Conservation (phyloP, 2,797 vertebrate genomes). For the Helicolenus hilgendorfi region DNA sequence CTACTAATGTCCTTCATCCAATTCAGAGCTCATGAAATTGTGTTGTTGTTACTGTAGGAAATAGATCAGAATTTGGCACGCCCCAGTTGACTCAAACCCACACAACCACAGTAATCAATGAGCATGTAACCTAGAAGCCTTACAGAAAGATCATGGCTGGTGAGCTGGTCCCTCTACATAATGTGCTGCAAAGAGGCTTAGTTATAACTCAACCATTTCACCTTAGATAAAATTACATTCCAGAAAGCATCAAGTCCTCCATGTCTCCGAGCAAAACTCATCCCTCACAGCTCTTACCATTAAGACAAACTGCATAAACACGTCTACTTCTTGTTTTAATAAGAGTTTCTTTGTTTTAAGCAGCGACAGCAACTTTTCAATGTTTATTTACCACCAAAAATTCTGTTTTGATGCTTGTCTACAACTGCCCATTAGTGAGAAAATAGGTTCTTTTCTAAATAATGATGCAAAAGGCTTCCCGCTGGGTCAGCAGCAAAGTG, state of each 20-base stretch:
- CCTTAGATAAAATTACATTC: not conserved
- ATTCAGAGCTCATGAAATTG: not conserved
- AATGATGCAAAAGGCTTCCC: conserved; percentile 9
- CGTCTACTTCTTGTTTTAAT: not conserved
- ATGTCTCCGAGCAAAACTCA: not conserved
- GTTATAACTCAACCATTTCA: not conserved
- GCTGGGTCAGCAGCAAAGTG: not conserved
- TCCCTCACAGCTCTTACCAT: not conserved
- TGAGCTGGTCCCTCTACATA: not conserved
- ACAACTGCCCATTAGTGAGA: not conserved
- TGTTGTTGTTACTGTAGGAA: not conserved
- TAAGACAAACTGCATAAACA: not conserved
- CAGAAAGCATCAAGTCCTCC: not conserved
- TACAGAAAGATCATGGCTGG: not conserved
- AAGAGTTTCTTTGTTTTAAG: not conserved
- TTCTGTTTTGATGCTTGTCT: not conserved
- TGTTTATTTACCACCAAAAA: not conserved
- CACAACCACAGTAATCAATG: not conserved
- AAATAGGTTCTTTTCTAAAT: not conserved
- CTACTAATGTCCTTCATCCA: not conserved
- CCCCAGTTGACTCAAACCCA: not conserved
- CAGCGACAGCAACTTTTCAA: not conserved
- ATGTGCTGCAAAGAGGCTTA: conserved; percentile 11
- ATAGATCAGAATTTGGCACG: not conserved
- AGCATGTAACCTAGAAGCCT: not conserved